phyloP scores from a whole-genome alignment of 2,797 vertebrate species.

The Coendou prehensilis region DNA sequence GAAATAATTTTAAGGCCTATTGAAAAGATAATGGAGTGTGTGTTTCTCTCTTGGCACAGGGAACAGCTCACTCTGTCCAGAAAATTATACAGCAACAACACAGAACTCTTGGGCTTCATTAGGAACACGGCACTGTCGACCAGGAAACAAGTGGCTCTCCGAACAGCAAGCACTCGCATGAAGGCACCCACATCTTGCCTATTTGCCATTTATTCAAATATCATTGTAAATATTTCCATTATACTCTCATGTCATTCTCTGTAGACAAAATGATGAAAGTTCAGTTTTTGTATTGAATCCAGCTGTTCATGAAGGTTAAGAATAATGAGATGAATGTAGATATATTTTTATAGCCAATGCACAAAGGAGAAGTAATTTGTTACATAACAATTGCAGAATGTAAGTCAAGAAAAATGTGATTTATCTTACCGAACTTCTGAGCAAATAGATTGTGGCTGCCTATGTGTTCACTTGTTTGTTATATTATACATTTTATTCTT shows the following conservation, averaged over 20 bases:
- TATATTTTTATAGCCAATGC: constrained; percentile 41
- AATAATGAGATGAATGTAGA: constrained; percentile 7
- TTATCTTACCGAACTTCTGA: constrained; percentile 42
- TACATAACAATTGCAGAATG: neutral
- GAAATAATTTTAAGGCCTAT: constrained; percentile 79
- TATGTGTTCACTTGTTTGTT: neutral
- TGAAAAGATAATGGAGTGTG: constrained; percentile 80
- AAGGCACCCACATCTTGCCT: neutral
- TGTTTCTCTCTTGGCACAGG: constrained; percentile 64
- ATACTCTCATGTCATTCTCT: constrained; percentile 41
- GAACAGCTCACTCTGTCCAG: constrained; percentile 71
- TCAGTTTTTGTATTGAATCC: constrained; percentile 50
- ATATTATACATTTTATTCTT: neutral
- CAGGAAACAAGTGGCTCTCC: neutral
- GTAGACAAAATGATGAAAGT: neutral
- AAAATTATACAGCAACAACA: constrained; percentile 70
- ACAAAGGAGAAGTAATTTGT: constrained; percentile 52
- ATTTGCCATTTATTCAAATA: constrained; percentile 19
- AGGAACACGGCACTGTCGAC: neutral
- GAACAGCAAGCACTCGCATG: neutral
- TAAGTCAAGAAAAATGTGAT: constrained; percentile 47
- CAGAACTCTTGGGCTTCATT: constrained; percentile 58
- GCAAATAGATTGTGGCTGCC: neutral
- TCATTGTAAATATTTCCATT: constrained; percentile 44
- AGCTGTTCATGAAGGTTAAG: constrained; percentile 54